Percentiles rank a stretch among this genome's conserved stretches.
phyloP scores from a whole-genome alignment of 35 echinoderm and acorn worm species.

The Holothuria glaberrima region DNA sequence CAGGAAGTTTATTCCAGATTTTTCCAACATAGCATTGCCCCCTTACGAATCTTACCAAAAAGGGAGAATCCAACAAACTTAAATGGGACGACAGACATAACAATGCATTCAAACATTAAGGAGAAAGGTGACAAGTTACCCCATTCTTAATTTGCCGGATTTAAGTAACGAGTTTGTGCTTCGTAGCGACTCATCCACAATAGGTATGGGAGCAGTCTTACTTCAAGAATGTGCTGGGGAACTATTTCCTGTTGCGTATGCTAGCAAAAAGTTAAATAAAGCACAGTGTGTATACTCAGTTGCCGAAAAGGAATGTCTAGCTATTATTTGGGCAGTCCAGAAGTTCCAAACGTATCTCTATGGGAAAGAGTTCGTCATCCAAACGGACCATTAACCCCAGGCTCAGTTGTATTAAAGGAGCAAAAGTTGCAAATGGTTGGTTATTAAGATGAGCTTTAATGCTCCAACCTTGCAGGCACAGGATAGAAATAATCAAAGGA shows the following conservation, averaged over 20 bases:
- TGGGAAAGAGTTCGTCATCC: slow-evolving; percentile 12
- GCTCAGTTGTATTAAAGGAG: slow-evolving; percentile 34
- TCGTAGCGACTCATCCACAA: slow-evolving; percentile 31
- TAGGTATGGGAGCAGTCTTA: slow-evolving; percentile 27
- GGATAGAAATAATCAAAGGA: slow-evolving; percentile 60
- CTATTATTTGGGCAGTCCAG: slow-evolving; percentile 31
- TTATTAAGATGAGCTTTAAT: slow-evolving; percentile 51
- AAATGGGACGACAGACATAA: slow-evolving; percentile 30
- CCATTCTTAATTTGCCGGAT: slow-evolving; percentile 40
- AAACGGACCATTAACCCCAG: slow-evolving; percentile 48
- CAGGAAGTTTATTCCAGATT: slow-evolving; percentile 42
- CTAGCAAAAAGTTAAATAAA: slow-evolving; percentile 32
- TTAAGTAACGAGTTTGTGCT: slow-evolving; percentile 31
- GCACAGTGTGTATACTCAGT: slow-evolving; percentile 12
- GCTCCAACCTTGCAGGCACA: slow-evolving; percentile 38
- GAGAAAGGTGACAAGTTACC: neutral
- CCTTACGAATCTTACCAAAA: slow-evolving; percentile 31
- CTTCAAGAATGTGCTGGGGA: slow-evolving; percentile 7
- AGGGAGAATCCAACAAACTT: slow-evolving; percentile 43
- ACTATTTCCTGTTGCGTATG: slow-evolving; percentile 33
- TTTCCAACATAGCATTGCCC: slow-evolving; percentile 4
- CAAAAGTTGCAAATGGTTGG: neutral
- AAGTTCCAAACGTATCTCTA: slow-evolving; percentile 41
- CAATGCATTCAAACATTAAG: slow-evolving; percentile 10
- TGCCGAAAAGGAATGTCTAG: slow-evolving; percentile 40